phyloP scores from a whole-genome alignment of 2,888 invertebrate species.

The Sesamia inferens region DNA sequence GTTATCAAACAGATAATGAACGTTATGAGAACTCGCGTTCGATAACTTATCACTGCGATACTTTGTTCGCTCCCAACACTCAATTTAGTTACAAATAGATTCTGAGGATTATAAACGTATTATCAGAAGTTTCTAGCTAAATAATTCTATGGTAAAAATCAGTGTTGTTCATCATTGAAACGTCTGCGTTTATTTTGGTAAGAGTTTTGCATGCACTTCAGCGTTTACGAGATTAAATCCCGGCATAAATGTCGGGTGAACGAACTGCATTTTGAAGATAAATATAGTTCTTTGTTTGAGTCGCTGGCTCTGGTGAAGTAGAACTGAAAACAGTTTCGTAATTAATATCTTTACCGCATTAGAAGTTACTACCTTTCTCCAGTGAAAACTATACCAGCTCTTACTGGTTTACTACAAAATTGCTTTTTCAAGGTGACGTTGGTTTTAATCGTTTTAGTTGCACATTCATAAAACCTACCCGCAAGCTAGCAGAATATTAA shows the following conservation, averaged over 20 bases:
- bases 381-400: constrained; percentile 32
- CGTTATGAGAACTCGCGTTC: constrained; percentile 73
- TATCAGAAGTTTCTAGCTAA: constrained; percentile 43
- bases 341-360: constrained; percentile 43
- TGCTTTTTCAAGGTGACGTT: constrained; percentile 39
- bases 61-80: constrained; percentile 58
- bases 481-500: constrained; percentile 10
- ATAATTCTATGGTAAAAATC: constrained; percentile 25
- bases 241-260: constrained; percentile 48
- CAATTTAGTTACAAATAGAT: constrained; percentile 65
- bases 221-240: constrained; percentile 28
- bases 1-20: constrained; percentile 74
- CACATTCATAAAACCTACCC: constrained; percentile 24
- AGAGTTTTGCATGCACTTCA: constrained; percentile 38
- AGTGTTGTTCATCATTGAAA: constrained; percentile 27
- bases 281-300: constrained; percentile 61
- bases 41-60: constrained; percentile 76
- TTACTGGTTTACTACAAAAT: constrained; percentile 31
- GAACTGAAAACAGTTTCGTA: constrained; percentile 47
- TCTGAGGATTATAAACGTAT: constrained; percentile 56
- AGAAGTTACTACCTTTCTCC: constrained; percentile 31
- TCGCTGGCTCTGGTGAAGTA: constrained; percentile 32
- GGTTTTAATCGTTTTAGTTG: constrained; percentile 17
- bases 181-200: constrained; percentile 49
- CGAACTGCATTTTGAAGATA: constrained; percentile 58